These are phyloP conservation scores for Drosophila subsilvestris DNA, from an alignment of 2,888 invertebrate genomes.

Conservation along the genomic window DNA sequence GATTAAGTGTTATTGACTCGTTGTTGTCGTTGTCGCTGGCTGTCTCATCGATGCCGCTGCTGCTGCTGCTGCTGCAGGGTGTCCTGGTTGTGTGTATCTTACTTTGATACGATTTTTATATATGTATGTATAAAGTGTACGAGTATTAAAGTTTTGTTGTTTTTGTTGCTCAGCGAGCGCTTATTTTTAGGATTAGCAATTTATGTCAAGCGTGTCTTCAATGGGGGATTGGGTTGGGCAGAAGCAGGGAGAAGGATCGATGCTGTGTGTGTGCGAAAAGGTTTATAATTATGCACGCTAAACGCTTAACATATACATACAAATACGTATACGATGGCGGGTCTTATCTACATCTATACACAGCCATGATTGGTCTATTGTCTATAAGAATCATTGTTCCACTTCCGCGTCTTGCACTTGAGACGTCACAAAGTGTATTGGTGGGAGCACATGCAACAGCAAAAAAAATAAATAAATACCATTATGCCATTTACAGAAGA, in stretches of 20 bases:
- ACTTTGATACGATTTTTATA: background rate
- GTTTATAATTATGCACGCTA: constrained; percentile 47
- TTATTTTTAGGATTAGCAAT: constrained; percentile 58
- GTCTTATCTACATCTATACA: constrained; percentile 25
- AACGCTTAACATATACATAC: constrained; percentile 11
- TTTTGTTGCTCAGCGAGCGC: constrained; percentile 33
- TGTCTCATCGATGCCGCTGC: constrained; percentile 14
- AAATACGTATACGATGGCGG: constrained; percentile 2
- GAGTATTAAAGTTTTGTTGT: constrained; percentile 21
- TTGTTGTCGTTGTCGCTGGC: constrained; percentile 21
- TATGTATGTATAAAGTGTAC: constrained; percentile 7
- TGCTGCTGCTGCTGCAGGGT: constrained; percentile 4
- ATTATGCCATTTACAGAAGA: no score
- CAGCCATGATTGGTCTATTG: constrained; percentile 4
- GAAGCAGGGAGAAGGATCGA: constrained; percentile 19
- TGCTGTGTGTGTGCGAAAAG: constrained; percentile 27
- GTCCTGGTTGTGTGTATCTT: background rate
- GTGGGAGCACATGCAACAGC: background rate
- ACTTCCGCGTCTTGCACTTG: constrained; percentile 32
- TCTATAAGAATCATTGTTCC: constrained; percentile 20
- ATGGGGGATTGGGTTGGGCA: background rate
- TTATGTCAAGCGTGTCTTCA: constrained; percentile 49
- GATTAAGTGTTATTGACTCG: constrained; percentile 73
- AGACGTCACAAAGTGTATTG: background rate
- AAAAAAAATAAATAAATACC: background rate